Base-by-base conservation (phyloP, 2,113 vertebrate genomes). In the Spea multiplicata region DNA sequence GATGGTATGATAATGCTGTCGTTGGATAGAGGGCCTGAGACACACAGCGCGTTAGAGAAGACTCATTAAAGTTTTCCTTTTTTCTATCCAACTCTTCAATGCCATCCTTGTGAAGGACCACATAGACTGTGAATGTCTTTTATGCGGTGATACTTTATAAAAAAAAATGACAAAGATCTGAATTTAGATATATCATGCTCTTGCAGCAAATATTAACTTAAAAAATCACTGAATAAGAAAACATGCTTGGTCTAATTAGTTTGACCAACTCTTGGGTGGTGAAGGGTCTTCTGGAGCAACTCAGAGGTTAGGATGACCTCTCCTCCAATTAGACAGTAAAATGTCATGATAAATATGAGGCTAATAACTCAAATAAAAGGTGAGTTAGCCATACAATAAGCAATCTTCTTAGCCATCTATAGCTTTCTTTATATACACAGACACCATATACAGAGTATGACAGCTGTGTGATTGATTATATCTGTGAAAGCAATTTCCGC, bases 41-140 rank as follows among this genome's bases (percentile, higher is more conserved):
- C 44, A 17, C 49, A 44, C 48, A 3, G 50, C 30, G 69, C 30
- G 16, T 71, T 71, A 17, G 69, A 53, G 50, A 3, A 71, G 65
- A 49, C 57, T 76, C 30, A 68, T 76, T 68, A 75, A 75, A 66
- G 52, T 45, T 55, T 12, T 4, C 16, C 30, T 71, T 71, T 47
- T 3, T 8, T 45, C 17, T 13, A 9, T 30, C 8, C 13, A 16
- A 47, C 55, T 46, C 3, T 9, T 73, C 6, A 44, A 17, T 4
- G 14, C 5, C 4, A 44, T 52, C 16, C 8, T 55, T 44, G 17
- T 71, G 8, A 71, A 44, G 50, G 49, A 44, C 49, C 69, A 12
- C 50, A 9, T 8, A 55, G 49, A 53, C 50, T 4, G 8, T 44
- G 69, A 71, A 50, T 12, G 13, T 48, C 67, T 70, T 64, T 70